These are phyloP conservation scores for Drosophila meridiana DNA, from an alignment of 2,888 invertebrate genomes.

Conservation along the genomic window DNA sequence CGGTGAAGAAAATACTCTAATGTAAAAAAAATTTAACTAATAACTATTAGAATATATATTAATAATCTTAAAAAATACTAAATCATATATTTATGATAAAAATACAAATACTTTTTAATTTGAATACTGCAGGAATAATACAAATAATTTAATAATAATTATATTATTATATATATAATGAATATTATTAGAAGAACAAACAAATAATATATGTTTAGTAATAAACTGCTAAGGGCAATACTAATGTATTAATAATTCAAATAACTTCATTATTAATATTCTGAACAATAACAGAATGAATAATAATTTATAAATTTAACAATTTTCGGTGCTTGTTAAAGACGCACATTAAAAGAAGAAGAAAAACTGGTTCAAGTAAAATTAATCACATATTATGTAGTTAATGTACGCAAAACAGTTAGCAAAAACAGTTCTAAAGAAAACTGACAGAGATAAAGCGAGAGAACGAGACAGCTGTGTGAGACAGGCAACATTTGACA, in stretches of 20 bases:
- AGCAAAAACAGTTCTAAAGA: not conserved
- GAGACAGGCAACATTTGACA: slow-evolving; percentile 53
- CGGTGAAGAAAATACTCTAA: too few species aligned
- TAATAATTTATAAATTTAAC: not conserved
- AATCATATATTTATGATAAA: too few species aligned
- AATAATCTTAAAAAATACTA: too few species aligned
- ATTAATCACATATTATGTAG: slow-evolving; percentile 53
- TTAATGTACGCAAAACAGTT: slow-evolving; percentile 34
- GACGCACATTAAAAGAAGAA: slow-evolving; percentile 21
- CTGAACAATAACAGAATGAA: not conserved
- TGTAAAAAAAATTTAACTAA: too few species aligned
- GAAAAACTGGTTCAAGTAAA: slow-evolving; percentile 34
- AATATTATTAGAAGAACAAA: too few species aligned
- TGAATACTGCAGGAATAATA: too few species aligned
- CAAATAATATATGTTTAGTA: too few species aligned
- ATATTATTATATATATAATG: too few species aligned
- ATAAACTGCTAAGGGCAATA: not conserved
- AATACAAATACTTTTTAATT: too few species aligned
- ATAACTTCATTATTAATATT: not conserved
- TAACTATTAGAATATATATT: too few species aligned
- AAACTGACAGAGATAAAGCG: not conserved
- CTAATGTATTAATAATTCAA: not conserved
- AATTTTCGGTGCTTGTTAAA: slow-evolving; percentile 32
- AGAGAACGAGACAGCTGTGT: slow-evolving; percentile 10
- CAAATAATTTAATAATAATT: too few species aligned